Percentiles rank a stretch among this genome's conserved stretches.
phyloP scores from a whole-genome alignment of 2,113 vertebrate genomes.

The Callocephalon fimbriatum region DNA sequence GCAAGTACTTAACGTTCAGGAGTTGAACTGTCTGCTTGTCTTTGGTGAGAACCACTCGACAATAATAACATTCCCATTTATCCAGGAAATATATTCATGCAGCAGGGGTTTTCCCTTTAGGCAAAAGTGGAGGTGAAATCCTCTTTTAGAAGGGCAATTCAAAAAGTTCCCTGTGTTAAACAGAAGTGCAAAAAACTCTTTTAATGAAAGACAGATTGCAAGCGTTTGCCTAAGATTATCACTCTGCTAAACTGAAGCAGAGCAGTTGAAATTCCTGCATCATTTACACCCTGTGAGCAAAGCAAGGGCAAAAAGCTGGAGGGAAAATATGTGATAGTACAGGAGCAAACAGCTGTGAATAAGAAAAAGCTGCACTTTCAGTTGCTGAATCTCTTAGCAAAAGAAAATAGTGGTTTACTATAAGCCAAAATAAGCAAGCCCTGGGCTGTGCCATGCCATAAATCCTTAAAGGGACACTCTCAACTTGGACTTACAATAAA shows the following conservation, averaged over 20 bases:
- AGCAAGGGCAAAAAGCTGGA: background rate
- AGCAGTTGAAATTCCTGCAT: conserved; percentile 22
- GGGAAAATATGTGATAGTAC: background rate
- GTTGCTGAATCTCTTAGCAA: background rate
- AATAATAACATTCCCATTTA: background rate
- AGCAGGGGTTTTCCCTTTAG: conserved; percentile 21
- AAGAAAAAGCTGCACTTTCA: background rate
- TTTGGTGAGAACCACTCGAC: background rate
- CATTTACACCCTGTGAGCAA: background rate
- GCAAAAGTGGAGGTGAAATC: conserved; percentile 42
- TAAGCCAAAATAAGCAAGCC: background rate
- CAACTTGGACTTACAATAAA: background rate
- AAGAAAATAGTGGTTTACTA: conserved; percentile 1
- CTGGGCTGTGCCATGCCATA: background rate
- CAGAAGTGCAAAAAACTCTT: conserved; percentile 61
- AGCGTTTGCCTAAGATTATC: conserved; percentile 34
- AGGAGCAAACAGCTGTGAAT: background rate
- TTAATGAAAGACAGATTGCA: conserved; percentile 73
- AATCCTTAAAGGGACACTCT: background rate
- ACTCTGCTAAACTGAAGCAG: conserved; percentile 30
- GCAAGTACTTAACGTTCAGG: background rate
- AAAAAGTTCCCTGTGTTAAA: conserved; percentile 43
- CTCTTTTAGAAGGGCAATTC: conserved; percentile 23
- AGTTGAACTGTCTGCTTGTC: background rate
- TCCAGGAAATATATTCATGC: background rate